Base-by-base conservation (phyloP, 2,113 vertebrate genomes). In the Myotis davidii region DNA sequence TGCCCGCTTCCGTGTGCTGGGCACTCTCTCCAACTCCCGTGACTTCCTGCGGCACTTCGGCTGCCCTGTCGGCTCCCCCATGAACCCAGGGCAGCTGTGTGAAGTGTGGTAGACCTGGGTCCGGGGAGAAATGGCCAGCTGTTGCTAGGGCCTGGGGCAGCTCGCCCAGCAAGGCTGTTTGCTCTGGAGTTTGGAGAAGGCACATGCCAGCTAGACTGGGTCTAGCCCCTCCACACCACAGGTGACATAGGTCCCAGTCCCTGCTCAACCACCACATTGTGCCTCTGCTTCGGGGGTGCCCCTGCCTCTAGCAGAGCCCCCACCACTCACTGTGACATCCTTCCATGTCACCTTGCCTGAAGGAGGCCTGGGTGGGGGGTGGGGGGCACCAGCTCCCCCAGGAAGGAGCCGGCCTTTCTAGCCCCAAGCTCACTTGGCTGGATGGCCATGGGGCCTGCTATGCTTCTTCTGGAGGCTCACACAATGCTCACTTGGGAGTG, bases 1-100 rank as follows among this genome's bases (percentile, higher is more conserved):
- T 0, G 99, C 99, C 73, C 99, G 99, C 84, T 99, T 99, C 97
- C 98, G 99, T 0, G 99, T 99, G 97, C 99, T 99, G 88, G 99
- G 99, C 93, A 99, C 99, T 0, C 99, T 99, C 94, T 99, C 99
- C 98, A 99, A 99, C 98, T 99, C 99, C 34, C 99, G 98, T 0
- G 99, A 99, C 97, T 99, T 99, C 97, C 98, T 99, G 8, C 98
- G 97, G 94, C 99, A 99, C 97, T 99, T 99, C 83, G 85, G 96
- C 96, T 99, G 99, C 94, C 99, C 99, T 0, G 85, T 93, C 4
- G 99, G 99, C 79, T 99, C 99, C 23, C 98, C 98, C 70, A 99
- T 99, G 99, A 99, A 99, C 98, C 99, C 99, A 0, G 99, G 99
- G 94, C 99, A 97, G 97, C 99, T 99, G 98, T 99, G 99, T 89